Conservation (phyloP, 30 jellyfish, hydroid and myxozoan species). For the Hydractinia symbiolongicarpus region DNA sequence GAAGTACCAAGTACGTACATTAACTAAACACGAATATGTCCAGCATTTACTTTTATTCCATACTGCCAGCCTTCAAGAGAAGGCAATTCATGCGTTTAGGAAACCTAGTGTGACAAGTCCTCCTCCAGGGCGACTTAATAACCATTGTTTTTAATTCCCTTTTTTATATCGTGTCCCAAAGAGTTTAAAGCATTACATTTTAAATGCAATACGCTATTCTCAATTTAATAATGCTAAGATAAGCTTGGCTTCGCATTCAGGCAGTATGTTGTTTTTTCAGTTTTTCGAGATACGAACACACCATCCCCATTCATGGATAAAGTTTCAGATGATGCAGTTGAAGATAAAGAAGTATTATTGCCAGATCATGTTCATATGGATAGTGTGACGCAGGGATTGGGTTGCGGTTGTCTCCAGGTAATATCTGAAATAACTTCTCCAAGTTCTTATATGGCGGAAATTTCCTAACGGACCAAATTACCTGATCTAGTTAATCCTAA, state of each 20-base stretch:
- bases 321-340: constrained; percentile 72
- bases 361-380: constrained; percentile 86
- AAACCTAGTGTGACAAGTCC: too few species aligned
- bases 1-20: constrained; percentile 66
- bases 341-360: constrained; percentile 65
- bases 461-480: background rate
- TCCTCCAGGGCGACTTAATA: too few species aligned
- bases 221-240: too few species aligned
- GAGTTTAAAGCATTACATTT: too few species aligned
- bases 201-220: too few species aligned
- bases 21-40: background rate
- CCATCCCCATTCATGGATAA: constrained; percentile 79
- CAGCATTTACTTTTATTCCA: too few species aligned
- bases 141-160: too few species aligned
- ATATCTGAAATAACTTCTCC: background rate
- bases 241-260: too few species aligned
- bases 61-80: too few species aligned
- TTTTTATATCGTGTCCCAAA: too few species aligned
- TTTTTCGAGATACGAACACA: constrained; percentile 75
- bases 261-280: constrained; percentile 30
- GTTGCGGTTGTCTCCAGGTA: constrained; percentile 98
- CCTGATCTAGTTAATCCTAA: too few species aligned
- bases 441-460: background rate
- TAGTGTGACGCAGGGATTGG: constrained; percentile 72
- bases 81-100: too few species aligned